Conservation (phyloP, 2,888 invertebrate genomes). For the Sinotaia quadrata region DNA sequence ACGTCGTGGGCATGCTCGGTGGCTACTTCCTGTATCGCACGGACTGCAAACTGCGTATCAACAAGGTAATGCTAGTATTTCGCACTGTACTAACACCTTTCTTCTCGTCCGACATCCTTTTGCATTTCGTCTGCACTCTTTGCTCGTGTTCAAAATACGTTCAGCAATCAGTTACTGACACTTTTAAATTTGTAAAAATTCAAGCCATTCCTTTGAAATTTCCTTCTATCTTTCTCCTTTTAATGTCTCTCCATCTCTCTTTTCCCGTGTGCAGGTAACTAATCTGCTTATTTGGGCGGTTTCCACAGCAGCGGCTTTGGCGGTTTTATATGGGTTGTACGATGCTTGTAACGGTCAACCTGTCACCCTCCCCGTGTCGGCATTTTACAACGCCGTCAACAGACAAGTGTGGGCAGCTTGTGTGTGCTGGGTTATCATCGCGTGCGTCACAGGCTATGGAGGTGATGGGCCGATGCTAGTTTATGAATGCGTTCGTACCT, state of each 20-base stretch:
- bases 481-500: no score
- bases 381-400: slow-evolving; percentile 71
- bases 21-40: slow-evolving; percentile 70
- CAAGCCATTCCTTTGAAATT: not conserved
- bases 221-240: not conserved
- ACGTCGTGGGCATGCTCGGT: slow-evolving; percentile 71
- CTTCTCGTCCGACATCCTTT: no score
- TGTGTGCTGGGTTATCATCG: slow-evolving; percentile 75
- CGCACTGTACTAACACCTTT: no score
- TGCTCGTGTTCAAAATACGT: no score
- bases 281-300: not conserved
- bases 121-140: no score
- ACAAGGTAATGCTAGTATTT: slow-evolving; percentile 44
- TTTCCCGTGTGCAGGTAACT: not conserved
- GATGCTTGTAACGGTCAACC: not conserved
- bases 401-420: slow-evolving; percentile 74
- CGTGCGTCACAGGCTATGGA: slow-evolving; percentile 74
- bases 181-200: not conserved
- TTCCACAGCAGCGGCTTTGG: not conserved
- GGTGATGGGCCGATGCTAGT: no score
- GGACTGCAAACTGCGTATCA: slow-evolving; percentile 51
- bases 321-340: slow-evolving; percentile 1
- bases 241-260: not conserved
- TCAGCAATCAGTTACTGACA: not conserved
- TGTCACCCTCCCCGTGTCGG: slow-evolving; percentile 44